Base-by-base conservation (phyloP, 2,888 invertebrate species). In the Drosophila stalkeri region DNA sequence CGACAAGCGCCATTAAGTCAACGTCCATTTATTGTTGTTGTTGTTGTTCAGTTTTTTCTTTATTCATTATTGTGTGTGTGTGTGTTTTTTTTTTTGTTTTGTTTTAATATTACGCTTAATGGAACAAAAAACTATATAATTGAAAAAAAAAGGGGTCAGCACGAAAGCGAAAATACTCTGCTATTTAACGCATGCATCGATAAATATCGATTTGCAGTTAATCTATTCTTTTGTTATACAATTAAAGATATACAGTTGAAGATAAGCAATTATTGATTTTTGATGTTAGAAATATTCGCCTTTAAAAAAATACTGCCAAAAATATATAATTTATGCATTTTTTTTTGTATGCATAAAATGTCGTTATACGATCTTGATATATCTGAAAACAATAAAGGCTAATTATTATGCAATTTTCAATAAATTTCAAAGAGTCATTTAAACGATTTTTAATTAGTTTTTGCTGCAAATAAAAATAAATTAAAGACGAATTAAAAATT, bases 1-100 rank as follows among this genome's bases (percentile, higher is more conserved):
- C 74, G 74, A 74, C 75, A 79, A 77, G 77, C 82, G 71, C 70
- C 85, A 84, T 82, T 80, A 75, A 75, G 77, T 70, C 57, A 57
- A 61, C 67, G 72, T 79, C 62, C 65, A 59, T 74, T 75, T 78
- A 8, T 75, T 78, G 66, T 56, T 60, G 39, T 64, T 79, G 49
- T 66, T 66, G 55, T 33, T 20, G 46, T 14, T 46, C 18, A 57
- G 33, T 27, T 52, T 66, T 51, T 70, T 61, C 18, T 56, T 52
- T 54, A 43, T 73, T 72, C 63, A 77, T 65, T 78, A 67, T 65
- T 59, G 47, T 69, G 27, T 23, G 27, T 46, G 35, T 20, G 5
- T 20, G 14, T 12, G 6, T 39, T 14, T 20, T 46, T 46, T 23
- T 20, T 46, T 49, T 49, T 61, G 65, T 20, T 46, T 46, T 23